These are phyloP conservation scores for Euzetes globulus DNA, from an alignment of 2,888 invertebrate genomes.

Conservation along the genomic window DNA sequence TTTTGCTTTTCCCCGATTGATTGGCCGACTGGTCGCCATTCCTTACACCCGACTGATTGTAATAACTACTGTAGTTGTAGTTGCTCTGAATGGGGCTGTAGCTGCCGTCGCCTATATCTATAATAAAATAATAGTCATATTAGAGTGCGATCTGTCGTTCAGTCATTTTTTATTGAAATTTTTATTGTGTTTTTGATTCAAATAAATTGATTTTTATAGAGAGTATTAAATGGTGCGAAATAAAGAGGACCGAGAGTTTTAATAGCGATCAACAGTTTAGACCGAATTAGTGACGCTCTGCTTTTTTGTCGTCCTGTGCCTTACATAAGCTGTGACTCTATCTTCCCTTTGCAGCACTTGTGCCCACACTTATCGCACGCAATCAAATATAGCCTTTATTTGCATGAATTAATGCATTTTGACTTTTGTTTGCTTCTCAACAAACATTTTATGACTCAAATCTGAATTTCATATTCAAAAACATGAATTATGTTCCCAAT, in stretches of 20 bases:
- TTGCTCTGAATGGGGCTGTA: not conserved
- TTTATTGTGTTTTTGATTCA: not conserved
- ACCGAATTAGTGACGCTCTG: not conserved
- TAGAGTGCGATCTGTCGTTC: not conserved
- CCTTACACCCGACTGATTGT: not conserved
- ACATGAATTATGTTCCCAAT: not conserved
- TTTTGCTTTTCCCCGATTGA: slow-evolving; percentile 58
- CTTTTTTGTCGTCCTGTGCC: not conserved
- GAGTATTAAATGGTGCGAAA: slow-evolving; percentile 15
- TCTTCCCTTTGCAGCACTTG: not conserved
- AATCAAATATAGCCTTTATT: not conserved
- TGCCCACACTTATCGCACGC: slow-evolving; percentile 2
- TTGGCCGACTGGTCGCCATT: not conserved
- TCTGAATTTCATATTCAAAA: slow-evolving; percentile 14
- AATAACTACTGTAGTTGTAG: not conserved
- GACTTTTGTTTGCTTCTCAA: slow-evolving; percentile 3
- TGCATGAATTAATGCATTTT: slow-evolving; percentile 1
- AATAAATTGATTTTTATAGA: slow-evolving; percentile 6
- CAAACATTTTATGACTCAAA: not conserved
- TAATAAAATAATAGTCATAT: not conserved
- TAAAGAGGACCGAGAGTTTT: not conserved
- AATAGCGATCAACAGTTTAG: slow-evolving; percentile 11
- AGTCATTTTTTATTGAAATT: not conserved
- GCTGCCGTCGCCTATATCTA: not conserved
- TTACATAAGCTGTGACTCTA: not conserved